phyloP scores from a whole-genome alignment of 2,797 vertebrate species.

The Poecilia velifera region DNA sequence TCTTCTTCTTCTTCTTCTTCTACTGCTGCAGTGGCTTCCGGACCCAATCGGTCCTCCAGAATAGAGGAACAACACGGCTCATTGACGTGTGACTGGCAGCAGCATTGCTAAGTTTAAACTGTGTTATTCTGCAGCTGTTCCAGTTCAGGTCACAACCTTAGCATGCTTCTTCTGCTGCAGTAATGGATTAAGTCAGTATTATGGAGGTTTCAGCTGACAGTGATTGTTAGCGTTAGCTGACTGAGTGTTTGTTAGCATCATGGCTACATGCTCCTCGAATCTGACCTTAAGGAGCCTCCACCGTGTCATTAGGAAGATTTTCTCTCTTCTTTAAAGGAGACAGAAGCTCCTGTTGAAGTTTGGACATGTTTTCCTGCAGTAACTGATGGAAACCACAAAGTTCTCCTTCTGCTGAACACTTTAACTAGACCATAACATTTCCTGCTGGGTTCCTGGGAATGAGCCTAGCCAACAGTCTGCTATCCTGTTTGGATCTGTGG shows the following conservation, averaged over 20 bases:
- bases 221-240: too few species aligned
- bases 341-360: neutral
- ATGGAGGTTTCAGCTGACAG: too few species aligned
- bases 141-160: neutral
- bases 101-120: neutral
- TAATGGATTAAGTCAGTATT: too few species aligned
- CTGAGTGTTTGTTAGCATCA: neutral
- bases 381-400: neutral
- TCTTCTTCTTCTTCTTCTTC: neutral
- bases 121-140: neutral
- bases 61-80: neutral
- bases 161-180: too few species aligned
- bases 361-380: neutral
- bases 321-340: neutral
- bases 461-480: too few species aligned
- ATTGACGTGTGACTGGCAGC: neutral
- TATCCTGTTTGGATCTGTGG: too few species aligned
- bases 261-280: neutral
- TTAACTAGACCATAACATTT: too few species aligned
- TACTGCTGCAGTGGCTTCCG: neutral
- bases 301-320: too few species aligned
- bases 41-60: neutral
- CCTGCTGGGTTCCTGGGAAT: too few species aligned
- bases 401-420: neutral
- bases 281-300: too few species aligned